These are phyloP conservation scores for Sclerurus mexicanus DNA, from an alignment of 2,113 vertebrate species.

Conservation along the genomic window DNA sequence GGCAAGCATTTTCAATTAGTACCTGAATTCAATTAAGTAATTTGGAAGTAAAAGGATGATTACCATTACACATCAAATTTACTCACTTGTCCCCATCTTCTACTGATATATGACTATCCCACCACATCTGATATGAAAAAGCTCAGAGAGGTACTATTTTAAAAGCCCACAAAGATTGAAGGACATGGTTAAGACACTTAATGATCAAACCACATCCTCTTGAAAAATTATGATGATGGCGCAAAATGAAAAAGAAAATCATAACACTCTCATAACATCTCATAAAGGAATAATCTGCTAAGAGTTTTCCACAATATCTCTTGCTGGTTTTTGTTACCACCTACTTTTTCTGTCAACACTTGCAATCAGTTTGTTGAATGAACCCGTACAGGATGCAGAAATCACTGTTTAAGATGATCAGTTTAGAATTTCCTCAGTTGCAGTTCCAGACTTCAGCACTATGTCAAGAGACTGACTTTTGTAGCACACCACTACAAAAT, in stretches of 20 bases:
- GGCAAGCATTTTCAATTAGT: neutral
- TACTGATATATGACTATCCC: neutral
- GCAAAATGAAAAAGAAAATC: neutral
- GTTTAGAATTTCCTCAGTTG: neutral
- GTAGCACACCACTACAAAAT: neutral
- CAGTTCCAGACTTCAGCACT: neutral
- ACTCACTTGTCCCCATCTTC: neutral
- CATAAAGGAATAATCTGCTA: neutral
- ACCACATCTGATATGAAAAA: neutral
- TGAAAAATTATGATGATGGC: neutral
- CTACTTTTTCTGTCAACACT: neutral
- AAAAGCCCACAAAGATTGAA: neutral
- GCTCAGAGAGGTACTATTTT: neutral
- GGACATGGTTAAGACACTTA: neutral
- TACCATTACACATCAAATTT: neutral
- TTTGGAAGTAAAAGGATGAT: neutral
- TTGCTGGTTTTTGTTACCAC: neutral
- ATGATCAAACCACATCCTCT: neutral
- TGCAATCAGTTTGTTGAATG: neutral
- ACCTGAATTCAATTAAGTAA: neutral
- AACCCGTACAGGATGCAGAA: neutral
- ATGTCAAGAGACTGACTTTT: neutral
- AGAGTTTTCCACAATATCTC: neutral
- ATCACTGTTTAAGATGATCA: neutral
- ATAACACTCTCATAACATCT: neutral